These are phyloP conservation scores for Xenotilapia caudafasciata DNA, from an alignment of 2,113 vertebrate species.

Conservation along the genomic window DNA sequence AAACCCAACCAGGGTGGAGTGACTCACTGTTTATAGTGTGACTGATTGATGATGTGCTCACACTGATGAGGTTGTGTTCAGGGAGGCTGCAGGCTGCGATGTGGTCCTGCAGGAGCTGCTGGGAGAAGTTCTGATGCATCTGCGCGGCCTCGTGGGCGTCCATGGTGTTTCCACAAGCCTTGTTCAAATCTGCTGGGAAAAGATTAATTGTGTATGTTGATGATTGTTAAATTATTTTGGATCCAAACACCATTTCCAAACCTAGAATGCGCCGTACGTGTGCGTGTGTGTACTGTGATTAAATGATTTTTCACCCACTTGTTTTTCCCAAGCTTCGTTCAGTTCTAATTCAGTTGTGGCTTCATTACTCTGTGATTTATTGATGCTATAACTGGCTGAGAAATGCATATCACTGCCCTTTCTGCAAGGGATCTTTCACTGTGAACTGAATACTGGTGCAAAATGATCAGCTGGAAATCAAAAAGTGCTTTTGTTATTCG, in stretches of 20 bases:
- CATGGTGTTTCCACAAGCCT: conserved; percentile 86
- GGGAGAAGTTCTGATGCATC: conserved; percentile 94
- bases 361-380: background rate
- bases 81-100: conserved; percentile 87
- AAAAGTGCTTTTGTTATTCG: background rate
- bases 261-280: background rate
- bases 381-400: background rate
- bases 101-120: conserved; percentile 85
- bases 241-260: background rate
- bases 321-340: background rate
- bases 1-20: conserved; percentile 19
- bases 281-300: background rate
- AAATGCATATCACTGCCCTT: background rate
- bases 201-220: background rate
- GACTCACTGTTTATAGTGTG: background rate
- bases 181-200: conserved; percentile 80
- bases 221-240: background rate
- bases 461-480: background rate
- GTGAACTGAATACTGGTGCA: background rate
- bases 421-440: background rate
- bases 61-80: conserved; percentile 88
- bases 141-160: conserved; percentile 86
- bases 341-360: background rate
- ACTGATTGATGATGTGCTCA: conserved; percentile 32
- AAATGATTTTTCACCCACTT: background rate